Percentiles rank a stretch among this genome's conserved stretches.
Conservation (phyloP, 2,113 vertebrate species). For the Ardeotis arabs region DNA sequence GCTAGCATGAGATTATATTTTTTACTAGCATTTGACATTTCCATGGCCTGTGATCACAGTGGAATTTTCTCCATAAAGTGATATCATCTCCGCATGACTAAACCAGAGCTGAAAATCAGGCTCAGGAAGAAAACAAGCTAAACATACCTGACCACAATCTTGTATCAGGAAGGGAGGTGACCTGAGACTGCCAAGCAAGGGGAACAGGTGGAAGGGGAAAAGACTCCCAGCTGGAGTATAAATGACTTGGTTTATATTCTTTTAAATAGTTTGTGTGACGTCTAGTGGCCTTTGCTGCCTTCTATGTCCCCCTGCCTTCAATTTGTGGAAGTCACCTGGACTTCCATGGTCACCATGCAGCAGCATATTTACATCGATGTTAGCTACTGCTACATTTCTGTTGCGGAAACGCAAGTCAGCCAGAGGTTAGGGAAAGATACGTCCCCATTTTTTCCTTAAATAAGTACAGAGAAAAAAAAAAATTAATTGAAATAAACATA, state of each 20-base stretch:
- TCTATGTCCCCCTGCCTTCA: background rate
- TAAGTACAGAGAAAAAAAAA: background rate
- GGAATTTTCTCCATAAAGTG: slow-evolving; percentile 50
- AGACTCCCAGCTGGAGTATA: background rate
- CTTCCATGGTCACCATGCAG: background rate
- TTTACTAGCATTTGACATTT: slow-evolving; percentile 35
- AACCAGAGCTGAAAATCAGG: background rate
- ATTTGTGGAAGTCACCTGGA: background rate
- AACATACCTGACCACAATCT: background rate
- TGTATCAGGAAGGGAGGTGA: background rate
- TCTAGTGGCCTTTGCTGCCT: slow-evolving; percentile 36
- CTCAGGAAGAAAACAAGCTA: background rate
- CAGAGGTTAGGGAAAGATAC: background rate
- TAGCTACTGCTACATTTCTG: background rate
- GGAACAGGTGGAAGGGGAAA: background rate
- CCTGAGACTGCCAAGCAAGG: background rate
- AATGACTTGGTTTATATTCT: background rate
- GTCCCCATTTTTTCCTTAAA: background rate
- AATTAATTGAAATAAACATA: background rate
- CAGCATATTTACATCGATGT: background rate
- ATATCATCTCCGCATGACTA: slow-evolving; percentile 32
- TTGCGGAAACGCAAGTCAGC: background rate
- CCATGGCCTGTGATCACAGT: slow-evolving; percentile 7
- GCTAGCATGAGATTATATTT: background rate
- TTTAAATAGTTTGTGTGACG: slow-evolving; percentile 25